Conservation (phyloP, 2,797 vertebrate species). For the Loriculus beryllinus region DNA sequence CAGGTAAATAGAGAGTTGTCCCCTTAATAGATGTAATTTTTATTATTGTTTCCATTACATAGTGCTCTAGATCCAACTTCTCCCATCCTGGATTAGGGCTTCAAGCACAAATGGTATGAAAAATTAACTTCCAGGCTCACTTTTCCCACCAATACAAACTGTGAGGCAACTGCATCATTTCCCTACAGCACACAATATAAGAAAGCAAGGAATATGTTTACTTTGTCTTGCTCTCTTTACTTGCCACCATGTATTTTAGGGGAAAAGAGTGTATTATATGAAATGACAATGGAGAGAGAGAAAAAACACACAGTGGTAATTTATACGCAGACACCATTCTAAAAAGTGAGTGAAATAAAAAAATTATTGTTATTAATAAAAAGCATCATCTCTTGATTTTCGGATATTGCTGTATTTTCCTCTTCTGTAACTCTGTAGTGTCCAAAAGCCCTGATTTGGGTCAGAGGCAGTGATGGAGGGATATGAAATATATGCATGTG, state of each 20-base stretch:
- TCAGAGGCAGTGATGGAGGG: neutral
- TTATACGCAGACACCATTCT: neutral
- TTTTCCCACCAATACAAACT: neutral
- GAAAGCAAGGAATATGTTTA: neutral
- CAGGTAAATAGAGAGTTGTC: neutral
- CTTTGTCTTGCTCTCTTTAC: neutral
- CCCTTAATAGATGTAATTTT: neutral
- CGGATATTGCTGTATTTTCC: neutral
- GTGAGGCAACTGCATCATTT: neutral
- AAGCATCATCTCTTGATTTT: neutral
- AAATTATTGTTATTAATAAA: neutral
- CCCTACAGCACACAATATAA: neutral
- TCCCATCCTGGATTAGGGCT: neutral
- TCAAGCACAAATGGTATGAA: neutral
- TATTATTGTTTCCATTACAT: neutral
- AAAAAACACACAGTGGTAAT: neutral
- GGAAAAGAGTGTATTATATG: neutral
- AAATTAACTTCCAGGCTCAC: neutral
- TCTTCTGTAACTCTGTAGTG: neutral
- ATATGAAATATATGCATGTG: neutral
- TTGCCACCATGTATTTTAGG: neutral
- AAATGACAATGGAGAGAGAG: neutral
- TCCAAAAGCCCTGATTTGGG: neutral
- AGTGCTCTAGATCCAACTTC: neutral
- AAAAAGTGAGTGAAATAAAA: neutral